Conservation (phyloP, 2,888 invertebrate genomes). For the Acanthosepion esculentum region DNA sequence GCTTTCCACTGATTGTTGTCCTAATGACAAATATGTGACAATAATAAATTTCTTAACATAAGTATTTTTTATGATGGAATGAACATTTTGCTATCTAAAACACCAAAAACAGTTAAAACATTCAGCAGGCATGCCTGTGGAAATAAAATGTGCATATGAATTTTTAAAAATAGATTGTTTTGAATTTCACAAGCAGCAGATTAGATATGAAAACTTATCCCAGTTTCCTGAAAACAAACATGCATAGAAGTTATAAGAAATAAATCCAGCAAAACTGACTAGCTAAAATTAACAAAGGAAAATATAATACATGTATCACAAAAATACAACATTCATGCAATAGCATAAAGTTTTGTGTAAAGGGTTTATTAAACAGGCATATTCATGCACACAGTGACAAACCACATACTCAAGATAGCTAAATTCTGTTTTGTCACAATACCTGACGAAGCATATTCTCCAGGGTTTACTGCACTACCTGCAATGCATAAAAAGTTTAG, state of each 20-base stretch:
- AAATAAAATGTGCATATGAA: neutral
- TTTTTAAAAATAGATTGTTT: neutral
- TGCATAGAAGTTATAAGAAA: neutral
- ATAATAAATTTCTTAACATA: too few species aligned
- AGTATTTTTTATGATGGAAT: neutral
- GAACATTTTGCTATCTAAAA: slow-evolving; percentile 33
- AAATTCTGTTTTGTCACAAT: slow-evolving; percentile 13
- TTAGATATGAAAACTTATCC: neutral
- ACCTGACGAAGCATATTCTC: slow-evolving; percentile 99
- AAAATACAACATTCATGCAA: neutral
- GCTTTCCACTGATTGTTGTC: too few species aligned
- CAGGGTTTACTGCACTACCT: slow-evolving; percentile 86
- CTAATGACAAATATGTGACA: too few species aligned
- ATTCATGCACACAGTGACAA: neutral
- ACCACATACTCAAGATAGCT: neutral
- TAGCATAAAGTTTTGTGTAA: too few species aligned
- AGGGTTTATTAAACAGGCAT: neutral
- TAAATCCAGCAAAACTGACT: neutral
- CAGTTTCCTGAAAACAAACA: neutral
- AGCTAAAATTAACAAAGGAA: neutral
- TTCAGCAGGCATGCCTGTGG: neutral
- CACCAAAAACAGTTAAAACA: neutral
- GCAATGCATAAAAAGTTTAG: slow-evolving; percentile 38
- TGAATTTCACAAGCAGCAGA: neutral
- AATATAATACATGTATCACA: neutral